Conservation (phyloP, 2,797 vertebrate genomes). For the Aviceda cuculoides region DNA sequence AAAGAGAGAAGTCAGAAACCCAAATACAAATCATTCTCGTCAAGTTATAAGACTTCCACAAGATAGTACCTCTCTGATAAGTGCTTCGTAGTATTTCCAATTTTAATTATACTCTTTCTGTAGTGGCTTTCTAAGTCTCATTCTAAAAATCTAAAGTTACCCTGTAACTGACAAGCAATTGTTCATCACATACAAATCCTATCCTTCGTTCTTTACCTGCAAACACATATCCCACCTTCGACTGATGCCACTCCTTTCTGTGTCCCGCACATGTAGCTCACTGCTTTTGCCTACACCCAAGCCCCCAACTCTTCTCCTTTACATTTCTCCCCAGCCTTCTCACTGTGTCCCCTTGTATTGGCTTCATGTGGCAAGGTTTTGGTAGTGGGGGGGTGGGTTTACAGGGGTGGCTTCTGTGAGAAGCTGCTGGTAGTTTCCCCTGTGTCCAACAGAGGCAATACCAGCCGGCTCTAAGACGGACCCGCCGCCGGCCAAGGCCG, state of each 20-base stretch:
- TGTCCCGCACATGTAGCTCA: fast-evolving
- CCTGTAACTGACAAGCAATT: background rate
- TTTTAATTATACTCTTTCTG: background rate
- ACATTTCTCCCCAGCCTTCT: background rate
- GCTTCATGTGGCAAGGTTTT: too few relatives aligned
- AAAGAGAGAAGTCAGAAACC: background rate
- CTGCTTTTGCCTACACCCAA: background rate
- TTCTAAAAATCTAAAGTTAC: background rate
- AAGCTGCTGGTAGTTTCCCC: too few relatives aligned
- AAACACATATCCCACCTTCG: background rate
- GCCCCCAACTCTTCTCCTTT: background rate
- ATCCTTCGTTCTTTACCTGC: background rate
- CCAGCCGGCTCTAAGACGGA: too few relatives aligned
- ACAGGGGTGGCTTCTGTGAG: too few relatives aligned
- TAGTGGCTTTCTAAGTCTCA: background rate
- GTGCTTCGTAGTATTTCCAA: background rate
- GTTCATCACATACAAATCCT: background rate
- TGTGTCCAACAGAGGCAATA: too few relatives aligned
- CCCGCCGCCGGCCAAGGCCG: too few relatives aligned
- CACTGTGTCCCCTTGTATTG: background rate
- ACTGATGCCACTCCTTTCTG: background rate
- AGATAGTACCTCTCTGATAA: background rate
- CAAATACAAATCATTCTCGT: background rate
- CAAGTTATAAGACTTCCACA: background rate
- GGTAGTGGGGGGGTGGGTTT: too few relatives aligned